Percentiles rank a stretch among this genome's conserved stretches.
Conservation (phyloP, 2,797 vertebrate species). For the Molossus molossus region DNA sequence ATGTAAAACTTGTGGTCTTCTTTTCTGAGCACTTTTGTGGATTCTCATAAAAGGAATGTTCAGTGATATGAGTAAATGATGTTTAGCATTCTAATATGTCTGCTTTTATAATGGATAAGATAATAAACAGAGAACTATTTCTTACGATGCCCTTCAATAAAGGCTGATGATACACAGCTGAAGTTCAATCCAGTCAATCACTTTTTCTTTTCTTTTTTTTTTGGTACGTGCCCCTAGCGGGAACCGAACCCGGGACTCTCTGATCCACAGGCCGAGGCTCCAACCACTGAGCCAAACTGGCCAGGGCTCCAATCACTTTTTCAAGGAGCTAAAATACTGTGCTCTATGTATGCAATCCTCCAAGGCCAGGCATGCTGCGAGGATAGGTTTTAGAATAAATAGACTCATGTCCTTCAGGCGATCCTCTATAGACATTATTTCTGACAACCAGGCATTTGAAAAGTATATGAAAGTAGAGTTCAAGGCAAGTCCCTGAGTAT, state of each 20-base stretch:
- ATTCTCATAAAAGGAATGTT: conserved; percentile 36
- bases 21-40: conserved; percentile 20
- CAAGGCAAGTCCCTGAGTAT: conserved; percentile 1
- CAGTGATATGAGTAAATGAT: neutral
- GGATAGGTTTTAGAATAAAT: conserved; percentile 56
- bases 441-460: conserved; percentile 46
- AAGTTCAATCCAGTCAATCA: conserved; percentile 12
- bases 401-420: neutral
- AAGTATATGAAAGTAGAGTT: conserved; percentile 59
- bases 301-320: conserved; percentile 1
- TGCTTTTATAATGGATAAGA: conserved; percentile 16
- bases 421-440: conserved; percentile 19
- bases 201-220: neutral
- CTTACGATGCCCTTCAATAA: neutral
- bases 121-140: conserved; percentile 26
- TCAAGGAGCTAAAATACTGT: conserved; percentile 10
- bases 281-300: no score
- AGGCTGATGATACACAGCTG: neutral
- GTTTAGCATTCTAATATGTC: neutral
- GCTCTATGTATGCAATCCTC: neutral
- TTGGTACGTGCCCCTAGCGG: no score
- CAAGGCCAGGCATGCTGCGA: conserved; percentile 4
- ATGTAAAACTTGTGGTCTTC: neutral
- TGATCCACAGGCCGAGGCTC: no score
- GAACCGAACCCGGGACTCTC: no score